Base-by-base conservation (phyloP, 2,888 invertebrate genomes). In the Leptopilina syphax region DNA sequence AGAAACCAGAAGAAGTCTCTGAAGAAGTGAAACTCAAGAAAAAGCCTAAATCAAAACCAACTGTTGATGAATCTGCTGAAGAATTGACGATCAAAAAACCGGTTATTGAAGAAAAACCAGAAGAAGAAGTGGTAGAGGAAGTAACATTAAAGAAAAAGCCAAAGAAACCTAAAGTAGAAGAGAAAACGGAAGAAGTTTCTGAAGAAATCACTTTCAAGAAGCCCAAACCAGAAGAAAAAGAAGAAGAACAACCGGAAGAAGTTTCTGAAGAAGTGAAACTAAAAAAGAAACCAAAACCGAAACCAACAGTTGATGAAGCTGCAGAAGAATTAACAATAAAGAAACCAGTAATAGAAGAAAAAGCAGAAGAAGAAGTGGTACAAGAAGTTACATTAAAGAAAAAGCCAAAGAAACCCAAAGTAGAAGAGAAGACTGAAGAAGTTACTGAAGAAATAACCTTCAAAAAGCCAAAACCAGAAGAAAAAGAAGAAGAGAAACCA, bases 1-100 rank as follows among this genome's bases (percentile, higher is more conserved):
- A 93, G 6, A 95, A 96, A 85, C 93, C 95, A 83, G 95, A 95
- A 66, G 96, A 96, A 93, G 94, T 95, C 76, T 95, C 95, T 0
- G 96, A 96, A 88, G 94, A 95, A 10, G 96, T 96, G 93, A 96
- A 94, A 1, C 84, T 92, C 10, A 85, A 88, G 54, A 88, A 91
- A 79, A 87, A 12, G 81, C 83, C 47, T 1, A 47, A 47, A 47
- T 9, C 47, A 7, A 47, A 47, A 9, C 47, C 47, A 9, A 9
- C 9, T 7, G 9, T 47, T 47, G 47, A 47, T 47, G 47, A 47
- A 47, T 9, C 47, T 6, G 47, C 47, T 7, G 47, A 47, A 47
- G 47, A 47, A 9, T 47, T 47, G 1, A 47, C 47, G 0, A 47
- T 47, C 7, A 47, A 47, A 7, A 47, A 47, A 47, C 47, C 47